Base-by-base conservation (phyloP, 2,113 vertebrate species). In the Aegithalos caudatus region DNA sequence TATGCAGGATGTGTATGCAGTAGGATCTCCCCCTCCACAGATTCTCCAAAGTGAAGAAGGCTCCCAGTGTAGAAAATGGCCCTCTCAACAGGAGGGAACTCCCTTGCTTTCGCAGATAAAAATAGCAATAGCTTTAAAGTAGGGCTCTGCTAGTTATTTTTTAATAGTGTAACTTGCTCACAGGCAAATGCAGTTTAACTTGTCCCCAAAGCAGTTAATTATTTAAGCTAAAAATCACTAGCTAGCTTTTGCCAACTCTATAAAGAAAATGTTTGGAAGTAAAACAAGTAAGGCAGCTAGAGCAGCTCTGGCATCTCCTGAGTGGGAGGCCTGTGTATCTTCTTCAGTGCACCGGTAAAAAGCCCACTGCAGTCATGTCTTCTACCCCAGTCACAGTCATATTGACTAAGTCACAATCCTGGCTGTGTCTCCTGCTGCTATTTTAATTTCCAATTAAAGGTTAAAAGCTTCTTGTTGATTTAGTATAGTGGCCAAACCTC, bases 111-210 rank as follows among this genome's bases (percentile, higher is more conserved):
- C 3, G 1, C 88, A 83, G 79, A 35, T 69, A 62, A 96, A 96
- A 95, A 86, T 79, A 90, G 54, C 28, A 65, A 27, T 11, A 85
- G 50, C 70, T 90, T 54, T 90, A 73, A 88, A 89, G 77, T 81
- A 91, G 51, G 18, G 38, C 79, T 92, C 67, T 58, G 50, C 45
- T 93, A 50, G 54, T 93, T 88, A 85, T 69, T 86, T 97, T 96
- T 96, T 93, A 90, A 94, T 92, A 35, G 31, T 50, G 11, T 71
- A 53, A 90, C 85, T 84, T 62, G 88, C 57, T 92, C 60, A 76
- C 40, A 90, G 85, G 47, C 79, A 92, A 90, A 65, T 77, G 66
- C 85, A 92, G 81, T 77, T 94, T 95, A 77, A 73, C 70, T 93
- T 80, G 58, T 77, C 67, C 67, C 85, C 45, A 77, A 10, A 93